These are phyloP conservation scores for Lampris incognitus DNA, from an alignment of 2,113 vertebrate genomes.

Conservation along the genomic window DNA sequence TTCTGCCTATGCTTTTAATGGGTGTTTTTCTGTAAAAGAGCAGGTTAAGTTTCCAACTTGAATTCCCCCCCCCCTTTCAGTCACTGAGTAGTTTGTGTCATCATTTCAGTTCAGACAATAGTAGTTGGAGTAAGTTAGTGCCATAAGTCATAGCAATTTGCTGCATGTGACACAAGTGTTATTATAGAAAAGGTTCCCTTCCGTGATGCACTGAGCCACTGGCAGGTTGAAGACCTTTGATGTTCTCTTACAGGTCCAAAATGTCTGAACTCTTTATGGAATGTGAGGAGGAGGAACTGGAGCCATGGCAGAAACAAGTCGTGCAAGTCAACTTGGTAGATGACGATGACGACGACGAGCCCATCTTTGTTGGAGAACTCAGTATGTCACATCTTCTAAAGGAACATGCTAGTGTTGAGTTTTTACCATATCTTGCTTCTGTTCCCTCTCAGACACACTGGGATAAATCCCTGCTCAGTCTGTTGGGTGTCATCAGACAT, in stretches of 20 bases:
- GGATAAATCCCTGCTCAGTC: background rate
- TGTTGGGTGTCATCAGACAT: background rate
- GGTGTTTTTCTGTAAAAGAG: too few relatives aligned
- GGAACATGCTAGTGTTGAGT: background rate
- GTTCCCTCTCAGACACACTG: background rate
- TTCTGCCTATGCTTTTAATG: too few relatives aligned
- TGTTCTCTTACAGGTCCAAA: constrained; percentile 61
- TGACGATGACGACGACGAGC: constrained; percentile 89
- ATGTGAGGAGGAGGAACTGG: constrained; percentile 98
- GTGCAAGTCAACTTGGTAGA: constrained; percentile 90
- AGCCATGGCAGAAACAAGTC: constrained; percentile 94
- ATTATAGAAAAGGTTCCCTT: too few relatives aligned
- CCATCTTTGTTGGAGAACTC: constrained; percentile 96
- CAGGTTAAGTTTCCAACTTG: too few relatives aligned
- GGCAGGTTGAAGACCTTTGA: constrained; percentile 17
- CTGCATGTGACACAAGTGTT: too few relatives aligned
- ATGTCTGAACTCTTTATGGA: constrained; percentile 99
- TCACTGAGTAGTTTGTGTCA: too few relatives aligned
- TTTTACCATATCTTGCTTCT: background rate
- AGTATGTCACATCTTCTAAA: constrained; percentile 77
- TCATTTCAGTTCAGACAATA: too few relatives aligned
- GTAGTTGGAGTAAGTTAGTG: too few relatives aligned
- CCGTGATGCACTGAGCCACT: background rate
- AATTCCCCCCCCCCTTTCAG: too few relatives aligned
- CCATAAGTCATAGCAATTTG: too few relatives aligned